A percentile compares a stretch with the other conserved stretches of the same genome.
Evolutionary conservation across 1,140 invertebrate species (phyloP).

Genomic region (Zaprionus davidi): DNA sequence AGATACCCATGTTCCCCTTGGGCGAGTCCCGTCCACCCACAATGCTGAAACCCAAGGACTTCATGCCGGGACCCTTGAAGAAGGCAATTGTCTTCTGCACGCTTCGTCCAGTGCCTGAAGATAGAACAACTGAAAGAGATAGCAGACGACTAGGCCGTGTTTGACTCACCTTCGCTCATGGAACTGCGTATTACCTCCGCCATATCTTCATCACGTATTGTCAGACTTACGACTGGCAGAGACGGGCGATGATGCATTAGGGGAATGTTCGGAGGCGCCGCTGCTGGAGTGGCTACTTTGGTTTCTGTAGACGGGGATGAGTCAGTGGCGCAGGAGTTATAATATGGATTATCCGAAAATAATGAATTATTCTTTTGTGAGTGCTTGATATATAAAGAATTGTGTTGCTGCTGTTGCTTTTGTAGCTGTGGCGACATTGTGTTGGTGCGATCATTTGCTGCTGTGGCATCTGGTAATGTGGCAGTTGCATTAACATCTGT

Average conservation of each 20-base stretch:
- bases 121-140: background rate
- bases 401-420: slow-evolving; percentile 58
- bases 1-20: slow-evolving; percentile 95
- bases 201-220: slow-evolving; percentile 82
- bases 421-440: slow-evolving; percentile 31
- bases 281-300: slow-evolving; percentile 18
- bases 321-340: slow-evolving; percentile 49
- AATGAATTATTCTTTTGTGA: slow-evolving; percentile 74
- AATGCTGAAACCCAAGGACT: slow-evolving; percentile 95
- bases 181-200: slow-evolving; percentile 80
- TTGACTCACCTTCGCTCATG: slow-evolving; percentile 78
- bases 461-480: slow-evolving; percentile 33
- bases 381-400: slow-evolving; percentile 74
- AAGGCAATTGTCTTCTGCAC: slow-evolving; percentile 85
- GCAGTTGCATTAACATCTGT: slow-evolving; percentile 26
- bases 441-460: slow-evolving; percentile 75
- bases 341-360: slow-evolving; percentile 71
- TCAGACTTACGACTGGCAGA: slow-evolving; percentile 77
- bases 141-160: slow-evolving; percentile 8
- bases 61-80: slow-evolving; percentile 92
- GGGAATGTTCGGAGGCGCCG: slow-evolving; percentile 58
- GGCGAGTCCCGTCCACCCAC: slow-evolving; percentile 95
- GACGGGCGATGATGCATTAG: slow-evolving; percentile 80
- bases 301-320: slow-evolving; percentile 53
- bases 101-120: slow-evolving; percentile 66